phyloP scores from a whole-genome alignment of 2,797 vertebrate genomes.

The Spea hammondii region DNA sequence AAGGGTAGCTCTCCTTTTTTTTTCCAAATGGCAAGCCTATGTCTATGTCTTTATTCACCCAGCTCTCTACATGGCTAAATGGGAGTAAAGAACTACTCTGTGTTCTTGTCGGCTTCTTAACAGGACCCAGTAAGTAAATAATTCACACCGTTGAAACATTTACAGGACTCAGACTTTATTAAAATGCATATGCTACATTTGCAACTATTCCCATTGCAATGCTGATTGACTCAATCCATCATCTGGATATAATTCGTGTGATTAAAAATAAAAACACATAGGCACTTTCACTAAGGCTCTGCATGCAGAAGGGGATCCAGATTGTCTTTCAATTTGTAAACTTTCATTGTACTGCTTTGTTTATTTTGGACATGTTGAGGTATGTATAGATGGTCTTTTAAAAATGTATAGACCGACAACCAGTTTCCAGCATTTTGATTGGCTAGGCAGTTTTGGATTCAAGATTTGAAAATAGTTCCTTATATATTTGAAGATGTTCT shows the following conservation, averaged over 20 bases:
- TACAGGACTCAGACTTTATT: constrained; percentile 14
- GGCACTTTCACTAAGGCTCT: neutral
- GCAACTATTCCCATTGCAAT: constrained; percentile 19
- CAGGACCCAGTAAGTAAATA: constrained; percentile 13
- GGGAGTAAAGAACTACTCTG: constrained; percentile 5
- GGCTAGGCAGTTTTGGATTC: constrained; percentile 22
- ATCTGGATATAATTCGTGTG: constrained; percentile 5
- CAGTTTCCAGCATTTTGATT: constrained; percentile 37
- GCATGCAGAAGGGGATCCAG: neutral
- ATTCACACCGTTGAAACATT: constrained; percentile 14
- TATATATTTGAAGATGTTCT: constrained; percentile 9
- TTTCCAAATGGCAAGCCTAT: neutral
- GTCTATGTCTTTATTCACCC: neutral
- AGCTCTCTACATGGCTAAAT: neutral
- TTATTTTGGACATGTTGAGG: constrained; percentile 16
- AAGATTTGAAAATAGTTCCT: constrained; percentile 22
- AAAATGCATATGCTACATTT: constrained; percentile 19
- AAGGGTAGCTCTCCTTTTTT: neutral
- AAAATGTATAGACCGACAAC: constrained; percentile 32
- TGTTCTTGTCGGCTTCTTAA: constrained; percentile 2
- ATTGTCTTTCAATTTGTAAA: constrained; percentile 35
- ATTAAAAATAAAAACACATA: neutral
- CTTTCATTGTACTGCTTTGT: constrained; percentile 23
- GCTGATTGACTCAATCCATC: constrained; percentile 26
- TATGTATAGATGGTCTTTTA: constrained; percentile 27